Evolutionary conservation across 2,797 vertebrate genomes (phyloP), one percentile per base, ranked within the genome.

Genomic region (Trichosurus vulpecula): DNA sequence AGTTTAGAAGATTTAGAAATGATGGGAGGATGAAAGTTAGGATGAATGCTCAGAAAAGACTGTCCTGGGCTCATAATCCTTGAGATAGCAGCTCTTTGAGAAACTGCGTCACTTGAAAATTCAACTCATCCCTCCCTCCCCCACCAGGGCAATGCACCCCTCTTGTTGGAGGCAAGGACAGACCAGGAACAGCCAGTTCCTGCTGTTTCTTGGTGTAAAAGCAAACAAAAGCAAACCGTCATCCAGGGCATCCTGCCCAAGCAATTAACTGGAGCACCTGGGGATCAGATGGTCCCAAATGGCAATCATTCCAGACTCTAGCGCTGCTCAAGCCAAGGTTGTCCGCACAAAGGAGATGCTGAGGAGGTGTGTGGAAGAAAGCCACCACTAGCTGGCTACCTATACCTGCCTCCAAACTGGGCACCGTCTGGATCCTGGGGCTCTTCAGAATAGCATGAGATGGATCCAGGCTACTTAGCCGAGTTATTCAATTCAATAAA

Each of bases 231-330:
- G 29, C 54, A 54, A 57, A 92, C 54, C 89, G 54, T 95, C 92
- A 96, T 66, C 51, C 53, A 57, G 35, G 96, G 92, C 96, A 96
- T 91, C 95, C 93, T 94, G 96, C 95, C 97, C 98, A 98, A 97
- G 97, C 96, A 98, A 97, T 98, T 98, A 98, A 93, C 41, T 58
- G 93, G 96, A 97, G 41, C 96, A 97, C 98, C 98, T 98, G 96
- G 95, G 95, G 98, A 95, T 98, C 97, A 97, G 96, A 97, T 98
- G 97, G 97, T 93, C 95, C 95, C 30, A 27, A 93, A 96, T 95
- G 90, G 95, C 97, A 97, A 97, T 93, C 94, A 54, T 92, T 95
- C 87, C 31, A 92, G 54, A 13, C 55, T 90, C 92, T 53, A 95
- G 58, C 11, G 0, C 90, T 0, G 3, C 58, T 35, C 29, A 47